Conservation (phyloP, 1,140 invertebrate species). For the Venustaconcha ellipsiformis region DNA sequence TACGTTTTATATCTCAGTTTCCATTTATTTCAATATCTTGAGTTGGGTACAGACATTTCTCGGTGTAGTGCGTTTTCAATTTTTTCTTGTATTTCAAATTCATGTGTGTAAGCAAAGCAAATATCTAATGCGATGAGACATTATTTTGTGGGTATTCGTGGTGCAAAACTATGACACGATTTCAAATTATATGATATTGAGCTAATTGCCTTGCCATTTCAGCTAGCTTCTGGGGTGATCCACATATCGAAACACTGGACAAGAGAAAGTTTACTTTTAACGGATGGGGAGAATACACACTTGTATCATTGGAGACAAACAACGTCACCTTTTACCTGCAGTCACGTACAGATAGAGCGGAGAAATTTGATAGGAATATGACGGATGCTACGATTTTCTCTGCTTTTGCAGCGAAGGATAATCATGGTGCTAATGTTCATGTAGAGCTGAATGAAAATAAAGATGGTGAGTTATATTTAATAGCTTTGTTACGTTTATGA, state of each 20-base stretch:
- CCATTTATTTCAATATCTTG: no score
- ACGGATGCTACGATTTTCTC: conserved; percentile 19
- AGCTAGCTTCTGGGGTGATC: conserved; percentile 77
- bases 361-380: conserved; percentile 4
- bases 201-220: neutral
- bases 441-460: conserved; percentile 6
- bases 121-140: no score
- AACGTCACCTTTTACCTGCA: conserved; percentile 12
- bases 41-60: no score
- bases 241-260: conserved; percentile 94
- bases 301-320: conserved; percentile 62
- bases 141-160: no score
- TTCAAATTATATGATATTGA: no score
- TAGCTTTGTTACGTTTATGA: neutral
- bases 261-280: conserved; percentile 92
- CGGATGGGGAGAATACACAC: conserved; percentile 93
- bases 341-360: conserved; percentile 15
- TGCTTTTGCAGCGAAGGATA: conserved; percentile 26
- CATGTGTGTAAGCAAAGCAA: no score
- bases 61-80: no score
- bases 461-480: neutral
- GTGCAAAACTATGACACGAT: no score
- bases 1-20: no score
- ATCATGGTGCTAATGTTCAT: neutral
- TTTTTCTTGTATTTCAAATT: no score